These are phyloP conservation scores for Elaeidobius kamerunicus DNA, from an alignment of 2,888 invertebrate species.

Conservation along the genomic window DNA sequence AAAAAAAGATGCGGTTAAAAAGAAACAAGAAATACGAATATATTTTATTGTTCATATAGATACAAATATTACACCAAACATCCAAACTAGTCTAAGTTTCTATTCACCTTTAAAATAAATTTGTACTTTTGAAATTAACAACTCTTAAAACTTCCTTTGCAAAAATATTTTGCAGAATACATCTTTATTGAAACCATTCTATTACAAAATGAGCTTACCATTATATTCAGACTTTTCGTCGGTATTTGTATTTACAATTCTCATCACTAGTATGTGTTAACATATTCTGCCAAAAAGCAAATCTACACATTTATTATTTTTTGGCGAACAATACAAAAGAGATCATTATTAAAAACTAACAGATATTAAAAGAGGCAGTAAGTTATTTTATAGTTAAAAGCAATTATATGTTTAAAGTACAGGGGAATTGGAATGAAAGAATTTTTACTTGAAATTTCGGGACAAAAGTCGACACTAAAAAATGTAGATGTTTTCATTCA, in stretches of 20 bases:
- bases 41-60: slow-evolving; percentile 44
- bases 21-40: slow-evolving; percentile 39
- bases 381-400: slow-evolving; percentile 20
- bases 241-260: slow-evolving; percentile 37
- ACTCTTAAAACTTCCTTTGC: slow-evolving; percentile 39
- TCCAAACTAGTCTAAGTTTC: slow-evolving; percentile 45
- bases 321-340: slow-evolving; percentile 30
- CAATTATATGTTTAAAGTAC: slow-evolving; percentile 9
- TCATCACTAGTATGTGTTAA: slow-evolving; percentile 21
- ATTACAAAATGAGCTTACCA: slow-evolving; percentile 42
- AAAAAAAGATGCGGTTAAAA: slow-evolving; percentile 3
- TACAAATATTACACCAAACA: slow-evolving; percentile 50
- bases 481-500: background rate
- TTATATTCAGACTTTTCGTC: slow-evolving; percentile 43
- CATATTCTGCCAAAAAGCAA: slow-evolving; percentile 28
- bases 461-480: background rate
- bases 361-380: slow-evolving; percentile 28
- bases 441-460: slow-evolving; percentile 7
- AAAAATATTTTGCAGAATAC: slow-evolving; percentile 35
- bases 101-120: slow-evolving; percentile 45
- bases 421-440: slow-evolving; percentile 6
- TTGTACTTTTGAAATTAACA: slow-evolving; percentile 46
- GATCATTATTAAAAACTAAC: slow-evolving; percentile 30
- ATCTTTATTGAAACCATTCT: slow-evolving; percentile 26
- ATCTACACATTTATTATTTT: slow-evolving; percentile 22